These are phyloP conservation scores for Allobates femoralis DNA, from an alignment of 2,797 vertebrate species.

Conservation along the genomic window DNA sequence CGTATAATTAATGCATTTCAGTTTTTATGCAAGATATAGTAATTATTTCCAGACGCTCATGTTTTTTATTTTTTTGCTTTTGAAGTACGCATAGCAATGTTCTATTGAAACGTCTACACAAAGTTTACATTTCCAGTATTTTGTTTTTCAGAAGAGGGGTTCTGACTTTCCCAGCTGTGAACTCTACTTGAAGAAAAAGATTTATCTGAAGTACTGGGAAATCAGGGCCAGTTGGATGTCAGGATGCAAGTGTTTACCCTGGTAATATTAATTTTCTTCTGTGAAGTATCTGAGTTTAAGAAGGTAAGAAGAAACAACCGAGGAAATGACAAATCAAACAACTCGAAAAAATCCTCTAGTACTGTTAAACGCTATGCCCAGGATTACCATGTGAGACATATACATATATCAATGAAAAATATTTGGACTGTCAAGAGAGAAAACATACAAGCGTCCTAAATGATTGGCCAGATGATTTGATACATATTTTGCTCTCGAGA, in stretches of 20 bases:
- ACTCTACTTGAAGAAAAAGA: conserved; percentile 20
- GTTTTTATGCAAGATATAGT: neutral
- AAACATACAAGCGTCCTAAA: conserved; percentile 82
- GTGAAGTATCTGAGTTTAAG: conserved; percentile 76
- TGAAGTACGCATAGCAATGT: neutral
- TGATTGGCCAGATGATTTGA: conserved; percentile 88
- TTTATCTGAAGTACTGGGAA: conserved; percentile 65
- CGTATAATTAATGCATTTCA: neutral
- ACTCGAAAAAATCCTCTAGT: conserved; percentile 70
- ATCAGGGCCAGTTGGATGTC: conserved; percentile 73
- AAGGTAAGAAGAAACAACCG: conserved; percentile 72
- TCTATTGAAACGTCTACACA: conserved; percentile 35
- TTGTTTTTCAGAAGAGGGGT: conserved; percentile 71
- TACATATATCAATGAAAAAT: conserved; percentile 87
- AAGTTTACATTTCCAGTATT: conserved; percentile 37
- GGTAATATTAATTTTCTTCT: conserved; percentile 81
- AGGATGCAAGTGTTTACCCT: conserved; percentile 83
- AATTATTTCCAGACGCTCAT: neutral
- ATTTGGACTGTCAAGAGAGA: conserved; percentile 92
- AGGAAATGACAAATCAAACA: conserved; percentile 66
- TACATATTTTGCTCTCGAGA: conserved; percentile 91
- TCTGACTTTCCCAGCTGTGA: conserved; percentile 67
- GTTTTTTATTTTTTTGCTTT: neutral
- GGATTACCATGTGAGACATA: conserved; percentile 84
- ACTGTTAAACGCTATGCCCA: conserved; percentile 80